A percentile compares a stretch with the other conserved stretches of the same genome.
These are phyloP conservation scores for Mesochorus sp. DNA, from an alignment of 2,888 invertebrate genomes.

Conservation along the genomic window DNA sequence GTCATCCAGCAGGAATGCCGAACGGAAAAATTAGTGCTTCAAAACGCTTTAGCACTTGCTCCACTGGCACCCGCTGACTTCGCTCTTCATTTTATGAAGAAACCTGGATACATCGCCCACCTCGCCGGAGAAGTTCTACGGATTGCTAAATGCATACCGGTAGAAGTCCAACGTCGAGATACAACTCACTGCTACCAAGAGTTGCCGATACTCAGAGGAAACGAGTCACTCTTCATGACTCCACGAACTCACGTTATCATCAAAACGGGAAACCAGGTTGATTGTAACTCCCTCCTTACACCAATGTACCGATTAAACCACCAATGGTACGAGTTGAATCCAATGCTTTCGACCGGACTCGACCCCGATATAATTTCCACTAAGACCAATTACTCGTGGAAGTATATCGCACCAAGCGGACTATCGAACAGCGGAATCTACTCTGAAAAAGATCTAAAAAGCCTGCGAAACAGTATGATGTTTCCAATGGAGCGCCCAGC, in stretches of 20 bases:
- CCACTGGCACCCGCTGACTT: slow-evolving; percentile 64
- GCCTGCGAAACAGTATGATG: slow-evolving; percentile 35
- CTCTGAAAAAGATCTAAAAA: slow-evolving; percentile 22
- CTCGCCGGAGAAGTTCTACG: slow-evolving; percentile 57
- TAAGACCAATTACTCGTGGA: slow-evolving; percentile 47
- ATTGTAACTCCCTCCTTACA: too few species aligned
- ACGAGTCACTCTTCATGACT: neutral
- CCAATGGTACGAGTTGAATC: neutral
- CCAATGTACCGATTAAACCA: slow-evolving; percentile 1
- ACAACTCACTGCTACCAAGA: slow-evolving; percentile 28
- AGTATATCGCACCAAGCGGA: slow-evolving; percentile 7
- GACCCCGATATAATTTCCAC: too few species aligned
- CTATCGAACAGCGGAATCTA: too few species aligned
- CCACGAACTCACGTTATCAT: slow-evolving; percentile 19
- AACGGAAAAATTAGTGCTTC: slow-evolving; percentile 63
- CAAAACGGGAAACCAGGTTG: too few species aligned
- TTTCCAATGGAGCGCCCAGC: slow-evolving; percentile 31
- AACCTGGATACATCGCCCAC: slow-evolving; percentile 63
- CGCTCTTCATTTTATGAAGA: slow-evolving; percentile 60
- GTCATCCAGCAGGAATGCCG: too few species aligned
- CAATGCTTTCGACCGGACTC: neutral
- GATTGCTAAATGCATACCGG: slow-evolving; percentile 37
- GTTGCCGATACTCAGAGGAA: slow-evolving; percentile 22
- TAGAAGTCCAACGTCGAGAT: slow-evolving; percentile 5
- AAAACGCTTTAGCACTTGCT: slow-evolving; percentile 63